Evolutionary conservation across 2,113 vertebrate genomes (phyloP), one percentile per base, ranked within the genome.

Genomic region (Martes martes): DNA sequence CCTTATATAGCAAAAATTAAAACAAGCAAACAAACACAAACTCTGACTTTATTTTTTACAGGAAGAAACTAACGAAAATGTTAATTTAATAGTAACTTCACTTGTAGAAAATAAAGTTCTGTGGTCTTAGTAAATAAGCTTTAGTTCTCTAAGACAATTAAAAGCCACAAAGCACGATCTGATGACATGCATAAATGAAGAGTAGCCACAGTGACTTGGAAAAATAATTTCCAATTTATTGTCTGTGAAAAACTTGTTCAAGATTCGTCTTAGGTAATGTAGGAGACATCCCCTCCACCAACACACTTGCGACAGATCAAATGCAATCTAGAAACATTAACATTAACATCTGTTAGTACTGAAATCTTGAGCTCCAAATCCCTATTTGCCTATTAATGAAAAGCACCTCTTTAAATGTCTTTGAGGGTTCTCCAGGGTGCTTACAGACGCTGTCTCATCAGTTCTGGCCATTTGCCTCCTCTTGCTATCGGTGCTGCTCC

Each of bases 141-240:
- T 76, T 80, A 50, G 84, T 71, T 86, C 73, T 78, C 45, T 92
- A 89, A 95, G 84, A 87, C 31, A 92, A 52, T 92, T 91, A 26
- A 67, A 96, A 88, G 4, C 21, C 55, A 84, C n/a, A 96, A 55
- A 80, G 91, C 76, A 69, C 81, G 80, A 93, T 50, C 52, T 93
- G 69, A 96, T 80, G 69, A 55, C 5, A 88, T 47, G 10, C 2
- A 9, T 61, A 78, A 84, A 67, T 79, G 26, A 93, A 95, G 26
- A 76, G 36, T 7, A 88, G n/a, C 7, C 23, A 85, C 11, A 18
- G 21, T 85, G n/a, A 45, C 47, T 93, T 39, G 71, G 86, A 81
- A 97, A 90, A 95, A 47, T 82, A 88, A 84, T 91, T 69, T 83
- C 67, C 13, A 47, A 26, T 85, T 84, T 42, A 45, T 42, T 83